These are phyloP conservation scores for Clarias gariepinus DNA, from an alignment of 2,113 vertebrate genomes.

Conservation along the genomic window DNA sequence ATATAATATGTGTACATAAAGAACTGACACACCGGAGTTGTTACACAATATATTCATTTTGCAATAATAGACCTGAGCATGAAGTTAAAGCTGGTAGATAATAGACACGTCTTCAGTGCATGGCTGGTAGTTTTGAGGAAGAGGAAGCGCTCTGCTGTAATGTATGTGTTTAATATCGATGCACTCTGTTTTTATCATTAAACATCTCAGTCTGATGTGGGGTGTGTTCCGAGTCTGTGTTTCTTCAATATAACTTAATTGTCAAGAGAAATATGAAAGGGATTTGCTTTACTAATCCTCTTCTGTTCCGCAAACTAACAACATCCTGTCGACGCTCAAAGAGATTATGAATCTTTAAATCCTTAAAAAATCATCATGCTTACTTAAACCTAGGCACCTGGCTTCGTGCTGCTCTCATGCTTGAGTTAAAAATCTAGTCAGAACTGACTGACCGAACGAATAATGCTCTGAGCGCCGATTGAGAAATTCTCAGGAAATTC, in stretches of 20 bases:
- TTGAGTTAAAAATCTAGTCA: neutral
- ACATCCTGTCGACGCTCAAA: neutral
- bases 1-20: too few species aligned
- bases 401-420: neutral
- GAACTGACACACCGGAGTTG: neutral
- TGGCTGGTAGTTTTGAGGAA: neutral
- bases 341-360: neutral
- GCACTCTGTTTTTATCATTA: slow-evolving; percentile 23
- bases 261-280: neutral
- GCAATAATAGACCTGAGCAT: neutral
- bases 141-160: neutral
- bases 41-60: slow-evolving; percentile 1
- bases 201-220: slow-evolving; percentile 1
- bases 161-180: slow-evolving; percentile 10
- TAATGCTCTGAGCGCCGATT: neutral
- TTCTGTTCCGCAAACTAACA: neutral
- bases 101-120: neutral
- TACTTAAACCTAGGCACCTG: neutral
- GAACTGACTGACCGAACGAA: neutral
- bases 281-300: neutral
- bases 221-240: neutral
- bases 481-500: slow-evolving; percentile 29
- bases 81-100: neutral
- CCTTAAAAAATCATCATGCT: neutral
- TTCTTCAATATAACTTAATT: neutral